Base-by-base conservation (phyloP, 2,888 invertebrate species). In the Loripinus fragilis region DNA sequence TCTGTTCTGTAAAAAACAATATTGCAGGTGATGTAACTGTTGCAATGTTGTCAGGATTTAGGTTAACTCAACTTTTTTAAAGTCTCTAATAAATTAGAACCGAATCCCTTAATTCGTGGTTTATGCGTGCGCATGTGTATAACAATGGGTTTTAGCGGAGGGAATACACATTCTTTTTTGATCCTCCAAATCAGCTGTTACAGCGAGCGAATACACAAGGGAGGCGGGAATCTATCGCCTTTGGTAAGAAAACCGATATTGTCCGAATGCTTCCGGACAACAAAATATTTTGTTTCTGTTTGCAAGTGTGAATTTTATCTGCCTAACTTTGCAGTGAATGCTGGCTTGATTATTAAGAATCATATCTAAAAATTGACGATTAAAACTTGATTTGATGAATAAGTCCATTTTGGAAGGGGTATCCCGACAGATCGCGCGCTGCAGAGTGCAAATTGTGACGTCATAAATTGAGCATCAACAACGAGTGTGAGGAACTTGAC, bases 391-490 rank as follows among this genome's bases (percentile, higher is more conserved):
- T 41, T 67, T 28, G 25, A 41, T 28, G 8, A 23, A 25, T 42
- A 67, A 67, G 67, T 67, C 23, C 28, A 42, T 67, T 73, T 74
- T 78, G 66, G 69, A 69, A 50, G 74, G 52, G 73, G 52, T 66
- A 78, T 75, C 73, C 83, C 84, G 83, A 86, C 81, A 80, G 76
- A 83, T 85, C 81, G 86, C 81, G 86, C 83, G 84, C 86, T 80
- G 83, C 79, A 85, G 79, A 81, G 84, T 79, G 81, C 77, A 80
- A 60, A 78, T 69, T 81, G 86, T 89, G 89, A 89, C 89, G 89
- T 89, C 89, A 90, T 88, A 78, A 81, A 81, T 83, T 85, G 87
- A 90, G 87, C 90, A 90, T 89, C 90, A 90, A 90, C 90, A 90
- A 81, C 81, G 79, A 89, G 88, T 77, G 66, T 60, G 65, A 77